Conservation (phyloP, 2,113 vertebrate species). For the Barbus barbus region DNA sequence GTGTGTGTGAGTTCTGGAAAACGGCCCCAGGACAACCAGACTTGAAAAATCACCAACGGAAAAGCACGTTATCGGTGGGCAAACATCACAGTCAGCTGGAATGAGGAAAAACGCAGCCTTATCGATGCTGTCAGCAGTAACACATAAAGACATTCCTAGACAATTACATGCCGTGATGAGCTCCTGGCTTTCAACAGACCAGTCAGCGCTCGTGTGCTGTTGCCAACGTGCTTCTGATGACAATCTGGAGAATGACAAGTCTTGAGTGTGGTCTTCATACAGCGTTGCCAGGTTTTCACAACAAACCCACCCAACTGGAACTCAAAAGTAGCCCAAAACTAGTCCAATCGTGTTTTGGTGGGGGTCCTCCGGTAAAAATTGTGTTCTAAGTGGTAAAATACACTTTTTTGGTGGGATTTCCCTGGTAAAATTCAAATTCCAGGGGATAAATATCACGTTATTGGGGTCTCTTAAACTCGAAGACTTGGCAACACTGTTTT, state of each 20-base stretch:
- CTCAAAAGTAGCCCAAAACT: too few relatives aligned
- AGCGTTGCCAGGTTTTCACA: too few relatives aligned
- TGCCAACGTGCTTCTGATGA: too few relatives aligned
- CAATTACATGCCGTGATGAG: not conserved
- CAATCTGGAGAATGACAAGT: not conserved
- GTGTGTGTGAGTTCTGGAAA: conserved; percentile 32
- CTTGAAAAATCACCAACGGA: conserved; percentile 66
- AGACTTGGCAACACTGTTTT: too few relatives aligned
- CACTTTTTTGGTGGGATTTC: too few relatives aligned
- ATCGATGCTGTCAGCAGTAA: conserved; percentile 11
- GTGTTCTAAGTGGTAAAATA: too few relatives aligned
- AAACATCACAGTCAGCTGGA: conserved; percentile 1
- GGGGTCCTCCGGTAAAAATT: too few relatives aligned
- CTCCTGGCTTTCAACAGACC: not conserved
- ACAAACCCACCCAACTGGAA: too few relatives aligned
- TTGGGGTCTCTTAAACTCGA: too few relatives aligned
- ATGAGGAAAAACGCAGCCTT: not conserved
- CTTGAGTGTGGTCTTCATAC: not conserved
- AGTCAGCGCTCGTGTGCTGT: not conserved
- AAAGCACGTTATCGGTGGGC: conserved; percentile 33
- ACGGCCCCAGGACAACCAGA: conserved; percentile 55
- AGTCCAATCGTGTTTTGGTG: too few relatives aligned
- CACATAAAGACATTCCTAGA: conserved; percentile 23
- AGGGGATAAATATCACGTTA: too few relatives aligned
- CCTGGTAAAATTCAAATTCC: too few relatives aligned